phyloP scores from a whole-genome alignment of 2,797 vertebrate genomes.

The Pogonophryne albipinna region DNA sequence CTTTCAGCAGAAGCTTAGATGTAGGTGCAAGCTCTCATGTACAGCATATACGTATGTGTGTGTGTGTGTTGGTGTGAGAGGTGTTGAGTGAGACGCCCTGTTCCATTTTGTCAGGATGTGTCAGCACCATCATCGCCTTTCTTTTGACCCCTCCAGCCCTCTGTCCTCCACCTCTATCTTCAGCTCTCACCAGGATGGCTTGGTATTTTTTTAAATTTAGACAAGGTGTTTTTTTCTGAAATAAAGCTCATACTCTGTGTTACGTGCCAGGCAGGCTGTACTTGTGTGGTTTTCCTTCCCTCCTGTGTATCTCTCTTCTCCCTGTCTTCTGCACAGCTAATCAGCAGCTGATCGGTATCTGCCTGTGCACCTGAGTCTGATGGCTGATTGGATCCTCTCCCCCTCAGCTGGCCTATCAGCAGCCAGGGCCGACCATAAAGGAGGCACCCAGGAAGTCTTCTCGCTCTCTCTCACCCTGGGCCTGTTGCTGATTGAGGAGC shows the following conservation, averaged over 20 bases:
- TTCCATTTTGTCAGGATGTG: slow-evolving; percentile 74
- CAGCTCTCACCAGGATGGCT: slow-evolving; percentile 15
- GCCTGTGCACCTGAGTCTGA: too few relatives aligned
- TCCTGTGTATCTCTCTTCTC: too few relatives aligned
- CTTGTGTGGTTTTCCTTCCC: too few relatives aligned
- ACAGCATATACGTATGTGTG: slow-evolving; percentile 1
- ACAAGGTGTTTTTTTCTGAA: slow-evolving; percentile 6
- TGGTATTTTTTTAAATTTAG: not conserved
- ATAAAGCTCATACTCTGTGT: not conserved
- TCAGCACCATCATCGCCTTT: slow-evolving; percentile 64
- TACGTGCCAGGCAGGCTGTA: too few relatives aligned
- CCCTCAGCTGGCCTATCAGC: too few relatives aligned
- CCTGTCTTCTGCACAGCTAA: too few relatives aligned
- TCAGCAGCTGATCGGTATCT: too few relatives aligned
- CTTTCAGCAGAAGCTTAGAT: slow-evolving; percentile 73
- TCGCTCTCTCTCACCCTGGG: too few relatives aligned
- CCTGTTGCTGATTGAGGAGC: too few relatives aligned
- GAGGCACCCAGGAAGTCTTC: too few relatives aligned
- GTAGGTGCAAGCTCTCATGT: slow-evolving; percentile 57
- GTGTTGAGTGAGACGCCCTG: slow-evolving; percentile 73
- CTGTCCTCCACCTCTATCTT: slow-evolving; percentile 25
- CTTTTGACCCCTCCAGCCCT: slow-evolving; percentile 38
- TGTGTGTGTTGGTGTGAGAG: slow-evolving; percentile 41
- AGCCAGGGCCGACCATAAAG: too few relatives aligned
- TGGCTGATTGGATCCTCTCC: too few relatives aligned